Percentiles rank a stretch among this genome's conserved stretches.
Conservation (phyloP, 2,113 vertebrate genomes). For the Ailurus styani region DNA sequence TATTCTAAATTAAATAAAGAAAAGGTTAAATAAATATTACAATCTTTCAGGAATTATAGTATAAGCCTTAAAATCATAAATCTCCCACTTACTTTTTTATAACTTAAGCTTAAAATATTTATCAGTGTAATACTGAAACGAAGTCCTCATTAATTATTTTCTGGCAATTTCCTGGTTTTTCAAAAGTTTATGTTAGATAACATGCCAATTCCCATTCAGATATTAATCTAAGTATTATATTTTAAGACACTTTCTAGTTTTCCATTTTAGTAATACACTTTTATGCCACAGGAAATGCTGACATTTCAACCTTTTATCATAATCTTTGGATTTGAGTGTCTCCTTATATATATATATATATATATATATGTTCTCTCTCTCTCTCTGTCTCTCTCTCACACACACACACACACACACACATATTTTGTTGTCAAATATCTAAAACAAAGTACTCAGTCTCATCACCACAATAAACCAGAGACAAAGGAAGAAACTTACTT, state of each 20-base stretch:
- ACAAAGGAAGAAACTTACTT: neutral
- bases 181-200: constrained; percentile 3
- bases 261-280: neutral
- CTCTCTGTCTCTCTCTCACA: too few species aligned
- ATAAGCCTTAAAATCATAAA: constrained; percentile 37
- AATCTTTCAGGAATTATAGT: constrained; percentile 35
- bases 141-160: constrained; percentile 29
- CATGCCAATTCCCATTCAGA: neutral
- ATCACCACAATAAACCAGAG: neutral
- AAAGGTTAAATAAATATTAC: constrained; percentile 54
- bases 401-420: neutral
- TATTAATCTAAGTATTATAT: neutral
- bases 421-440: neutral
- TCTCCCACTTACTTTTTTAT: neutral
- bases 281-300: neutral
- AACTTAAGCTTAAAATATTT: constrained; percentile 47
- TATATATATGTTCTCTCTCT: too few species aligned
- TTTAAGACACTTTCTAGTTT: neutral
- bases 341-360: neutral
- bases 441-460: neutral
- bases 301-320: neutral
- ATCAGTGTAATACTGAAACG: neutral
- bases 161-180: neutral
- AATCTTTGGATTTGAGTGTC: neutral
- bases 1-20: constrained; percentile 60